These are phyloP conservation scores for Pandemis cinnamomeana DNA, from an alignment of 2,888 invertebrate genomes.

Conservation along the genomic window DNA sequence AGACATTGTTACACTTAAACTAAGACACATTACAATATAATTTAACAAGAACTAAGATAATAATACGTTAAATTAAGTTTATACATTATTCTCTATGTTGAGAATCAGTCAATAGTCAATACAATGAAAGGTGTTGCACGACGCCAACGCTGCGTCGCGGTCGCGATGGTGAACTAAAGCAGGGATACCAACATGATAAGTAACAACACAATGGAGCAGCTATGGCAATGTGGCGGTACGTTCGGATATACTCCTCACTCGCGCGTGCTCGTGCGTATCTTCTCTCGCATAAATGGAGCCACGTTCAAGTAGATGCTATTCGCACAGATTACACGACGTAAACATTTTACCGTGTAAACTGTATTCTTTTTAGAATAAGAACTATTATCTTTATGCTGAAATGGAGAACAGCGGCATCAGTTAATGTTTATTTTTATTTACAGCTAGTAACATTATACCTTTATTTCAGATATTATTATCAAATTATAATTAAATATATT, in stretches of 20 bases:
- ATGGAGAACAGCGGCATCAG: not conserved
- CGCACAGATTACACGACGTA: not conserved
- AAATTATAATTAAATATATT: not conserved
- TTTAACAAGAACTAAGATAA: conserved; percentile 81
- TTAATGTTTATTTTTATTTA: conserved; percentile 1
- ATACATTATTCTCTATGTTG: conserved; percentile 86
- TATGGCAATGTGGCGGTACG: conserved; percentile 72
- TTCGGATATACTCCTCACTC: conserved; percentile 61
- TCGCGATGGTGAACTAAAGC: conserved; percentile 83
- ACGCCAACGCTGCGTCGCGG: conserved; percentile 85
- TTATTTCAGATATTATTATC: not conserved
- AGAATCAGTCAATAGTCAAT: conserved; percentile 89
- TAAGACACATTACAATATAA: conserved; percentile 79
- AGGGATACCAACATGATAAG: conserved; percentile 71
- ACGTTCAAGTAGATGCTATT: conserved; percentile 46
- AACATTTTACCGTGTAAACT: not conserved
- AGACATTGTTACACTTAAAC: conserved; percentile 82
- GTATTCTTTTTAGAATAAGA: not conserved
- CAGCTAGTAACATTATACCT: conserved; percentile 11
- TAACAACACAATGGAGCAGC: conserved; percentile 31
- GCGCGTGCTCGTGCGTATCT: conserved; percentile 58
- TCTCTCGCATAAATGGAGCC: conserved; percentile 52
- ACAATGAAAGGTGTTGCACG: conserved; percentile 89
- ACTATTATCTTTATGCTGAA: not conserved
- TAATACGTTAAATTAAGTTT: conserved; percentile 86